Percentiles rank a stretch among this genome's conserved stretches.
Conservation (phyloP, 1,140 invertebrate genomes). For the Dendroctonus ponderosae region DNA sequence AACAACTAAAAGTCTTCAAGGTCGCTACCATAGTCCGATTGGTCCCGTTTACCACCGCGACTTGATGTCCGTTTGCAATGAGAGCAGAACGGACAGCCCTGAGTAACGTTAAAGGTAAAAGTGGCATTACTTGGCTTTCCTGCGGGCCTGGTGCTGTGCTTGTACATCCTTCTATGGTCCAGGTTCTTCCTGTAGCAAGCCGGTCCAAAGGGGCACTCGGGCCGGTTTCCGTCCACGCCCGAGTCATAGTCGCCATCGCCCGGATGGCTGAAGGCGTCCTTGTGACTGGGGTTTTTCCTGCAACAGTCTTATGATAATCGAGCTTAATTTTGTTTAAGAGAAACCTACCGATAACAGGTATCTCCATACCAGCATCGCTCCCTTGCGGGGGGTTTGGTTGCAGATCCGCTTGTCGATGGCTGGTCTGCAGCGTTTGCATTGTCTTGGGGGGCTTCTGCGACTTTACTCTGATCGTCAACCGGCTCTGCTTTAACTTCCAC, state of each 20-base stretch:
- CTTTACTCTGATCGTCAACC: neutral
- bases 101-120: conserved; percentile 15
- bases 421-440: neutral
- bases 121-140: conserved; percentile 26
- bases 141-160: conserved; percentile 48
- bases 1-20: conserved; percentile 11
- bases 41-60: conserved; percentile 15
- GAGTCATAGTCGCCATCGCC: conserved; percentile 56
- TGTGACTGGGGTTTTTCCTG: conserved; percentile 54
- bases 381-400: conserved; percentile 8
- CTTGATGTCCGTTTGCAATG: conserved; percentile 18
- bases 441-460: neutral
- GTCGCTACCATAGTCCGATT: conserved; percentile 31
- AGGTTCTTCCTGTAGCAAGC: conserved; percentile 57
- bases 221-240: conserved; percentile 50
- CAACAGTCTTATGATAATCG: neutral
- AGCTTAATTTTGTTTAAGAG: neutral
- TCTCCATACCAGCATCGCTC: conserved; percentile 50
- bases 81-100: conserved; percentile 16
- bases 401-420: neutral
- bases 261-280: conserved; percentile 51
- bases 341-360: conserved; percentile 50
- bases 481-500: neutral
- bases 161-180: conserved; percentile 53
- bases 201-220: conserved; percentile 56